Percentiles rank a stretch among this genome's conserved stretches.
phyloP scores from a whole-genome alignment of 2,888 invertebrate species.

The Cerastis leucographa region DNA sequence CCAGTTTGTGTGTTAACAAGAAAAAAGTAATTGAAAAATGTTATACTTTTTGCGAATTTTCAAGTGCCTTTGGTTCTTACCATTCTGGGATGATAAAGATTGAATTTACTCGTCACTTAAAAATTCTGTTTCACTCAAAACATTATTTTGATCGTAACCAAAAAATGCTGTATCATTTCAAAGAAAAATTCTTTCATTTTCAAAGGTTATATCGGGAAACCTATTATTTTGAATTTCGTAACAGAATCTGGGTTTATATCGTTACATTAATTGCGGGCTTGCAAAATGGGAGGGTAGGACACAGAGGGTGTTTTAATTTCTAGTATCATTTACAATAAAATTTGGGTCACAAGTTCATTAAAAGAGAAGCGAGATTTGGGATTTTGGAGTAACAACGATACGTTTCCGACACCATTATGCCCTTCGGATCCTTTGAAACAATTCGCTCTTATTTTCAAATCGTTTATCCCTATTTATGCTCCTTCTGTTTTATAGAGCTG shows the following conservation, averaged over 20 bases:
- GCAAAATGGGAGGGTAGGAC: slow-evolving; percentile 47
- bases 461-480: neutral
- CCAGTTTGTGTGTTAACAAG: slow-evolving; percentile 28
- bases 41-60: slow-evolving; percentile 23
- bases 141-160: slow-evolving; percentile 2
- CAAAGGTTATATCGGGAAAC: slow-evolving; percentile 17
- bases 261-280: slow-evolving; percentile 56
- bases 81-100: slow-evolving; percentile 18
- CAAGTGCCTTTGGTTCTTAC: slow-evolving; percentile 19
- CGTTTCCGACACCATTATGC: slow-evolving; percentile 2
- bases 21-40: slow-evolving; percentile 13
- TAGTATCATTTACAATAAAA: slow-evolving; percentile 54
- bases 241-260: slow-evolving; percentile 43
- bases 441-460: neutral
- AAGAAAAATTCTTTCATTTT: slow-evolving; percentile 1
- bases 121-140: slow-evolving; percentile 6
- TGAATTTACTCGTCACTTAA: slow-evolving; percentile 27
- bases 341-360: slow-evolving; percentile 43
- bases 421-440: slow-evolving; percentile 7
- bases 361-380: slow-evolving; percentile 19
- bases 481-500: neutral
- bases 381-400: slow-evolving; percentile 19
- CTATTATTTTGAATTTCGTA: slow-evolving; percentile 46
- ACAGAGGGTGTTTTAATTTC: slow-evolving; percentile 60
- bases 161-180: neutral